These are phyloP conservation scores for Cataglyphis altisquamis DNA, from an alignment of 2,888 invertebrate genomes.

Conservation along the genomic window DNA sequence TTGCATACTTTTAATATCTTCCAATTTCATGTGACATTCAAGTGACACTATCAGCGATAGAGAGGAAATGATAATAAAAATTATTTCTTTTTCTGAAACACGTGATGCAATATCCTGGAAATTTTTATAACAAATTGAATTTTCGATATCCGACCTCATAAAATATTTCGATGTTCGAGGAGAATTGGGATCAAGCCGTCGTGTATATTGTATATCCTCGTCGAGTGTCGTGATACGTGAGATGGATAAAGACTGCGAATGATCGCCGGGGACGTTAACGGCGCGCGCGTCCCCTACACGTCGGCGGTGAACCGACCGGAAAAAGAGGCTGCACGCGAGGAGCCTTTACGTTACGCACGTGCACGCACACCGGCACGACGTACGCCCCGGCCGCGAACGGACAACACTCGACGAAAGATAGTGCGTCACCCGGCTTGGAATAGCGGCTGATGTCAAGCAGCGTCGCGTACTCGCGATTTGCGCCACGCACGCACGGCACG, in stretches of 20 bases:
- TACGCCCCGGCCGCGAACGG: neutral
- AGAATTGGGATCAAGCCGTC: constrained; percentile 11
- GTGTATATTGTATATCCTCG: constrained; percentile 5
- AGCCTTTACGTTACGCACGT: constrained; percentile 64
- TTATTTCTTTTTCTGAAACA: neutral
- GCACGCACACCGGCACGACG: constrained; percentile 25
- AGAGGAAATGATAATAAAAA: neutral
- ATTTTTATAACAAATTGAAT: neutral
- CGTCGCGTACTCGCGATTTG: constrained; percentile 60
- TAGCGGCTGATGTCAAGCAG: constrained; percentile 84
- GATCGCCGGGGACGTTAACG: constrained; percentile 19
- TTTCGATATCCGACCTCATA: neutral
- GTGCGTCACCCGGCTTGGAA: constrained; percentile 85
- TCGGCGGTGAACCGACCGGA: constrained; percentile 18
- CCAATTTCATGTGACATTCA: constrained; percentile 2
- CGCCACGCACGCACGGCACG: constrained; percentile 15
- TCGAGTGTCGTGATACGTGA: constrained; percentile 14
- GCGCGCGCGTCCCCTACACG: neutral
- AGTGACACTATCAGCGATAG: neutral
- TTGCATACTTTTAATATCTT: neutral
- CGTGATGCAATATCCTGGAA: neutral
- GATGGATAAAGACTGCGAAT: neutral
- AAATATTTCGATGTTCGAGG: neutral
- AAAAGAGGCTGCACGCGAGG: constrained; percentile 51
- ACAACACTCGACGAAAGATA: constrained; percentile 58